Evolutionary conservation across 2,888 invertebrate genomes (phyloP), one percentile per base, ranked within the genome.

Genomic region (Allacma fusca): DNA sequence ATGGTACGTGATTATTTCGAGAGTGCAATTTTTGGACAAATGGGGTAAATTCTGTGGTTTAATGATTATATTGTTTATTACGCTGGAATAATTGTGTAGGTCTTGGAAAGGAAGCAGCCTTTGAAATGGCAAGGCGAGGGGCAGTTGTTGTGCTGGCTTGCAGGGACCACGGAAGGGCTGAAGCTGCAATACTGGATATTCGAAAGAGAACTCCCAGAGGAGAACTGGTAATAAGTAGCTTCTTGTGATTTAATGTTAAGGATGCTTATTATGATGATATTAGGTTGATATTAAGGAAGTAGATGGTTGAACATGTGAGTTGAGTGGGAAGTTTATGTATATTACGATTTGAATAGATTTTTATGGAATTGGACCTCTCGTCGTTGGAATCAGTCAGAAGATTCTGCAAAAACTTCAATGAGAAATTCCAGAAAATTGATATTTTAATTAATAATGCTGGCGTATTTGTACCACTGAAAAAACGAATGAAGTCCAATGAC

Each of bases 21-120:
- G n/a, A n/a, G n/a, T n/a, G n/a, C n/a, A n/a, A n/a, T n/a, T n/a
- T n/a, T n/a, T n/a, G n/a, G n/a, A n/a, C n/a, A n/a, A n/a, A n/a
- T n/a, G n/a, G n/a, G n/a, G n/a, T n/a, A n/a, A n/a, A n/a, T n/a
- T n/a, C n/a, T n/a, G n/a, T n/a, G n/a, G n/a, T n/a, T n/a, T n/a
- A n/a, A n/a, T n/a, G n/a, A n/a, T n/a, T n/a, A n/a, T n/a, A n/a
- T n/a, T n/a, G n/a, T n/a, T n/a, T n/a, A n/a, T n/a, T n/a, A n/a
- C n/a, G n/a, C n/a, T n/a, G n/a, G n/a, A n/a, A n/a, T n/a, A n/a
- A 26, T 67, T 29, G 16, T 1, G 16, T 67, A 78, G 95, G 96
- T 0, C 91, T 96, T 77, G 96, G 95, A 0, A 91, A 91, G 84
- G 93, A 93, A 88, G 91, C 93, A 0, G 92, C 92, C 0, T 90